Evolutionary conservation across 2,888 invertebrate species (phyloP), one percentile per base, ranked within the genome.

Genomic region (Polia nebulosa): DNA sequence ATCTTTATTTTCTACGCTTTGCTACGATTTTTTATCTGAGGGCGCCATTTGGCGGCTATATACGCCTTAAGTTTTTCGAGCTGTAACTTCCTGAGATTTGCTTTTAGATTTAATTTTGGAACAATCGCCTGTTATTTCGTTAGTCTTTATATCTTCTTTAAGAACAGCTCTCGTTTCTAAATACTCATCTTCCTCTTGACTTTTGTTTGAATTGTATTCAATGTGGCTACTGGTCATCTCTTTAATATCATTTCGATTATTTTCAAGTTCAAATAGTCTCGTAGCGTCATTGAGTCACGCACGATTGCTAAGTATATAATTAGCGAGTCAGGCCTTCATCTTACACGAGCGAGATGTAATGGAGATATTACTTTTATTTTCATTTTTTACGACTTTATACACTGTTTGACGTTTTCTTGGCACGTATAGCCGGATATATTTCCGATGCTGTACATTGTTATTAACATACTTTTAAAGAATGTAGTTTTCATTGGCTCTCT

Each of bases 401-500:
- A 61, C 20, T 9, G 41, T 67, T 76, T 77, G 74, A 64, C 39
- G 32, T 74, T 73, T 59, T 39, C 13, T 59, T 73, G 58, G 69
- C 76, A 64, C 20, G 44, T 45, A 27, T 0, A 57, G 11, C 52
- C 25, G 78, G 60, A 64, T 73, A 57, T 13, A 39, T 62, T 41
- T 77, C 58, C 58, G 34, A 72, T 62, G 29, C 1, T 41, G 34
- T 49, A 53, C 25, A 25, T 41, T 13, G 1, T 61, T 20, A 51
- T 17, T 59, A 58, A 15, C 36, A 36, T 68, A 57, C 27, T 72
- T 22, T 45, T 22, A 69, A 64, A 52, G 0, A 52, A 53, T 65
- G 59, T 59, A 76, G 56, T 72, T 57, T 71, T 71, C 20, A 75
- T 76, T 69, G 44, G 36, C 57, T 69, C 57, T 56, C 49, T 51